Evolutionary conservation across 2,113 vertebrate species (phyloP).

Genomic region (Pholis gunnellus): DNA sequence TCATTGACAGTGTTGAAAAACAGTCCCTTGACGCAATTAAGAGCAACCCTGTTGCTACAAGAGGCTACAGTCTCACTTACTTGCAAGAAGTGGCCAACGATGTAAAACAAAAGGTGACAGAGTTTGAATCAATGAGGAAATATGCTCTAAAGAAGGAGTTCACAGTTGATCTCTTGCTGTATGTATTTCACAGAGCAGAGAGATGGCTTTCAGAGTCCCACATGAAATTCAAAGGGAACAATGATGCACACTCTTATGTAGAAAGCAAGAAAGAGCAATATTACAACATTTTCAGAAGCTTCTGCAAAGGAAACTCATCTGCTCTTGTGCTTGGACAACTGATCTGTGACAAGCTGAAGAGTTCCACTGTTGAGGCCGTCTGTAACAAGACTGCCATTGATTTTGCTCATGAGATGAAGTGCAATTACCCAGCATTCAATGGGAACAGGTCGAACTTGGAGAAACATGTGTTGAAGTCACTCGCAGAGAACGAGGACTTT

Average conservation of each 20-base stretch:
- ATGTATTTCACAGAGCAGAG: constrained; percentile 62
- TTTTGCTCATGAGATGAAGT: constrained; percentile 72
- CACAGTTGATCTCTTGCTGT: constrained; percentile 55
- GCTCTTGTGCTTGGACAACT: constrained; percentile 72
- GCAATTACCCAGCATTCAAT: constrained; percentile 68
- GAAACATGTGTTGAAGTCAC: constrained; percentile 77
- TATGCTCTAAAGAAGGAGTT: constrained; percentile 65
- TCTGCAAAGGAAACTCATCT: constrained; percentile 76
- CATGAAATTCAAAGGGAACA: constrained; percentile 57
- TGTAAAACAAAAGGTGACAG: constrained; percentile 24
- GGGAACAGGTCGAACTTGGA: constrained; percentile 82
- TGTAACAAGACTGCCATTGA: constrained; percentile 63
- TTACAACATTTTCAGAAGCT: constrained; percentile 75
- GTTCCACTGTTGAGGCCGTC: constrained; percentile 38
- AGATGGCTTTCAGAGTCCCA: constrained; percentile 72
- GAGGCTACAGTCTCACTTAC: constrained; percentile 35
- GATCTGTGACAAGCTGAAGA: constrained; percentile 80
- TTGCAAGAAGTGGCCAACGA: constrained; percentile 67
- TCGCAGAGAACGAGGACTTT: constrained; percentile 83
- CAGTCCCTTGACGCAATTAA: not conserved
- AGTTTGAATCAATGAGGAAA: not conserved
- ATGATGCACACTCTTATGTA: constrained; percentile 69
- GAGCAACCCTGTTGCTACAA: constrained; percentile 37
- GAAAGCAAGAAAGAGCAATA: constrained; percentile 77
- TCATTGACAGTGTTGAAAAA: not conserved